A percentile compares a stretch with the other conserved stretches of the same genome.
Conservation (phyloP, 2,888 invertebrate species). For the Pecten maximus region DNA sequence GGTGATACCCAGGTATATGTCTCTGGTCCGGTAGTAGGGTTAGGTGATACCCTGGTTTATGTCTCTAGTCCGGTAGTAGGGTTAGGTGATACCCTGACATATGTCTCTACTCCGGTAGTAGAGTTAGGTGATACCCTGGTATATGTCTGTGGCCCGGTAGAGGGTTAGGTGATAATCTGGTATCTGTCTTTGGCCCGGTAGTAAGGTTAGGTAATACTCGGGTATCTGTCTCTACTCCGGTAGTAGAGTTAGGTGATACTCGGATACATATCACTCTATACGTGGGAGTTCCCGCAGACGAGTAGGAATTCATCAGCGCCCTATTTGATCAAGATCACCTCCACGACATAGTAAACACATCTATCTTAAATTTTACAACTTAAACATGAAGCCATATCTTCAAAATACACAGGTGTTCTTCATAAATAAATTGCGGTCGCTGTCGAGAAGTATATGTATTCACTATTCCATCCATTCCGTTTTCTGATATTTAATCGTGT, state of each 20-base stretch:
- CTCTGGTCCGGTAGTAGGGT: neutral
- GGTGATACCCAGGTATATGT: neutral
- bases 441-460: neutral
- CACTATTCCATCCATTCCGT: neutral
- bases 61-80: neutral
- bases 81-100: neutral
- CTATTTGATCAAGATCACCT: conserved; percentile 16
- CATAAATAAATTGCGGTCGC: conserved; percentile 13
- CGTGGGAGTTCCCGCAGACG: conserved; percentile 27
- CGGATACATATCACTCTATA: neutral
- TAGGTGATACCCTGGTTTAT: neutral
- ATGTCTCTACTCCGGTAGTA: neutral
- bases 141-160: neutral
- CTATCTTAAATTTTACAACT: conserved; percentile 10
- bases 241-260: neutral
- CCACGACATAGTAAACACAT: conserved; percentile 13
- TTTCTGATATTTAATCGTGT: neutral
- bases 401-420: conserved; percentile 35
- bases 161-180: neutral
- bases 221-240: neutral
- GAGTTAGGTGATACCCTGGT: neutral
- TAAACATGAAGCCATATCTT: conserved; percentile 26
- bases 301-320: conserved; percentile 2
- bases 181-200: neutral
- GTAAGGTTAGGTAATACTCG: neutral